Base-by-base conservation (phyloP, 2,113 vertebrate genomes). In the Menura novaehollandiae region DNA sequence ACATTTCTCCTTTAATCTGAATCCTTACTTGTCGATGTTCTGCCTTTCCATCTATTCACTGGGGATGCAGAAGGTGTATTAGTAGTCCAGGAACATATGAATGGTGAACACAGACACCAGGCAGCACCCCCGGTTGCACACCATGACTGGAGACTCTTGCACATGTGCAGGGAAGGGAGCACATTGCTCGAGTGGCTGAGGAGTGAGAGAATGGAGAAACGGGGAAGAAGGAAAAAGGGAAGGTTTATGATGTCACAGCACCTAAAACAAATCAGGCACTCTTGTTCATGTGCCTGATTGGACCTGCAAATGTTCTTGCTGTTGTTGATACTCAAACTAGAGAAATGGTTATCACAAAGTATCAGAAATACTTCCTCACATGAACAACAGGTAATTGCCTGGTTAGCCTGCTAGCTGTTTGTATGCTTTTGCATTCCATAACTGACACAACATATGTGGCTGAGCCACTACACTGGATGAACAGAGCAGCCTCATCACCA, bases 1-100 rank as follows among this genome's bases (percentile, higher is more conserved):
- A 92, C 91, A 86, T 97, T 98, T 97, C 94, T 98, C 95, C 95
- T 97, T 97, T 97, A 95, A 87, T 98, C 89, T 94, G 89, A 97
- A 93, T 96, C 95, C 64, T 95, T 80, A 27, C 80, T 94, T 4
- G 6, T 41, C 7, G 9, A 67, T 67, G 82, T 89, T 93, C 60
- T 97, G 93, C 80, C 82, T 90, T 85, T 85, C 64, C 39, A 17
- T 88, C 90, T 85, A 20, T 85, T 95, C 81, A 80, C 67, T 23
- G 58, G 51, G 88, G 95, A 37, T 63, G 46, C 79, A 73, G 87
- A 85, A 96, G 47, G 37, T 0, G 0, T 19, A 16, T 83, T 10
- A 24, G 28, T 6, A 53, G 46, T 9, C 7, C 66, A 41, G 67
- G 13, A 33, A 35, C 1, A 1, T n/a, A 11, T 0, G 2, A 46